A percentile compares a stretch with the other conserved stretches of the same genome.
phyloP scores from a whole-genome alignment of 2,113 vertebrate genomes.

The Gambusia affinis region DNA sequence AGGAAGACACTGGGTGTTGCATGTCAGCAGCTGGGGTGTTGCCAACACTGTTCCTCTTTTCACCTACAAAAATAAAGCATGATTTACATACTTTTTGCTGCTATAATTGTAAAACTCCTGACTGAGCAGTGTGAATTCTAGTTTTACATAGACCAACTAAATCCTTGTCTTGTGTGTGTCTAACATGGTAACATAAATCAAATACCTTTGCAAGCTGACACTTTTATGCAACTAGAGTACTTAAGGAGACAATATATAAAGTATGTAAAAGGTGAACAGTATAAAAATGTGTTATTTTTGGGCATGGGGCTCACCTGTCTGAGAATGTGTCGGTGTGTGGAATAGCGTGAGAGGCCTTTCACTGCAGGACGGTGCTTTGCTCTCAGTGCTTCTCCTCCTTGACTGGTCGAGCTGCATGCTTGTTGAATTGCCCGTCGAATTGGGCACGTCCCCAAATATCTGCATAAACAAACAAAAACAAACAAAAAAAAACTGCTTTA shows the following conservation, averaged over 20 bases:
- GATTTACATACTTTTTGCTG: neutral
- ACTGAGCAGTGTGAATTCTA: too few relatives aligned
- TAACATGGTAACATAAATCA: neutral
- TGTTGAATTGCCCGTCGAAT: slow-evolving; percentile 56
- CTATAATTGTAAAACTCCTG: neutral
- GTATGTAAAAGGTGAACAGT: neutral
- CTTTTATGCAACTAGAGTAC: neutral
- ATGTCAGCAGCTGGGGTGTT: slow-evolving; percentile 75
- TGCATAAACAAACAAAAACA: slow-evolving; percentile 54
- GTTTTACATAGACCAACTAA: too few relatives aligned
- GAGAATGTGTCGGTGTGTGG: slow-evolving; percentile 83
- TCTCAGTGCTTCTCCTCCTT: slow-evolving; percentile 87
- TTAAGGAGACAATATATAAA: neutral
- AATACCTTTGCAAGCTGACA: neutral
- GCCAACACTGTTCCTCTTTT: slow-evolving; percentile 88
- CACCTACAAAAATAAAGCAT: slow-evolving; percentile 68
- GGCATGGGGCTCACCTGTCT: slow-evolving; percentile 83
- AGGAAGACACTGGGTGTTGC: slow-evolving; percentile 64
- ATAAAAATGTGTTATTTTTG: neutral
- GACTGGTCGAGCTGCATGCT: slow-evolving; percentile 83
- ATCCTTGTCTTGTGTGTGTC: neutral
- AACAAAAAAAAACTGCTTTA: too few relatives aligned
- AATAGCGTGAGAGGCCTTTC: slow-evolving; percentile 95
- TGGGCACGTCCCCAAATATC: slow-evolving; percentile 90
- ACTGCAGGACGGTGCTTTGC: slow-evolving; percentile 91